phyloP scores from a whole-genome alignment of 1,140 invertebrate genomes.

The Pseudachorutes palmiensis region DNA sequence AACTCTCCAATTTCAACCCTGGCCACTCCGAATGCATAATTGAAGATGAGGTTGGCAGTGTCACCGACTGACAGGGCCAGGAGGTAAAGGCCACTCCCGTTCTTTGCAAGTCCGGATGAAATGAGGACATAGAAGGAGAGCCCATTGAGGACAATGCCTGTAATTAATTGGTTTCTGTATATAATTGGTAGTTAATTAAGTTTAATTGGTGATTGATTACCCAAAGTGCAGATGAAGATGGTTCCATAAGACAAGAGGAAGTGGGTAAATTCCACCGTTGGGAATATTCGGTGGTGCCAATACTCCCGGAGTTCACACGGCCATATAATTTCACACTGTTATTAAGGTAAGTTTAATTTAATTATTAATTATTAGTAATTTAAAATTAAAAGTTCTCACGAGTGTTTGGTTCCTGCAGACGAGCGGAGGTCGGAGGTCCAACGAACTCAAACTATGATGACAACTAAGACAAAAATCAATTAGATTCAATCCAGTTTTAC shows the following conservation, averaged over 20 bases:
- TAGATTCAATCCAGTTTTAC: too few species aligned
- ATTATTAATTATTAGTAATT: neutral
- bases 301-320: constrained; percentile 42
- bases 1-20: constrained; percentile 39
- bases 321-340: constrained; percentile 40
- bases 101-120: constrained; percentile 28
- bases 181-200: neutral
- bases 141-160: constrained; percentile 28
- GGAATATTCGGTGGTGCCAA: constrained; percentile 40
- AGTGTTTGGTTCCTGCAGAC: neutral
- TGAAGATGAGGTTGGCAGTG: constrained; percentile 42
- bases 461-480: too few species aligned
- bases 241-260: constrained; percentile 41
- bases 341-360: neutral
- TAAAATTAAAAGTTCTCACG: neutral
- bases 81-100: constrained; percentile 40
- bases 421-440: neutral
- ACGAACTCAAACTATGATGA: neutral
- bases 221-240: constrained; percentile 40
- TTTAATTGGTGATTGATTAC: constrained; percentile 31
- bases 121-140: constrained; percentile 33
- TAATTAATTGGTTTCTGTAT: neutral
- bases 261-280: constrained; percentile 40
- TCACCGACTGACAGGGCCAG: constrained; percentile 42
- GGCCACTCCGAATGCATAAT: constrained; percentile 42